Base-by-base conservation (phyloP, 2,888 invertebrate genomes). In the Carterocephalus palaemon region DNA sequence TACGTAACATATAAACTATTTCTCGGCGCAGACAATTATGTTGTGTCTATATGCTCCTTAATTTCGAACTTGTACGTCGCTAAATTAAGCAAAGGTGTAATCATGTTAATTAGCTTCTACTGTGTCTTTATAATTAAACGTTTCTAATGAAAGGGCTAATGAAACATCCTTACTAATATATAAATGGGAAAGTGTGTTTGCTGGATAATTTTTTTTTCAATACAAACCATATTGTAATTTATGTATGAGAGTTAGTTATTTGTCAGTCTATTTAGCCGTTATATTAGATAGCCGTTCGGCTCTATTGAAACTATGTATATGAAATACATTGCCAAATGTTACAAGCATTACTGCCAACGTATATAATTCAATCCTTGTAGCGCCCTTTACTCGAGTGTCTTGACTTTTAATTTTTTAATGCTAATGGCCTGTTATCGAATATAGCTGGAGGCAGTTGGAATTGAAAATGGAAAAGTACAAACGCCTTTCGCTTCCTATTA, bases 341-440 rank as follows among this genome's bases (percentile, higher is more conserved):
- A n/a, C n/a, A n/a, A n/a, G n/a, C n/a, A n/a, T n/a, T n/a, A n/a
- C n/a, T n/a, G 38, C 19, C 29, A 39, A 6, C 20, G 29, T n/a
- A 26, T 17, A 26, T 3, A 38, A 29, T 39, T 39, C 19, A 39
- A 29, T 17, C 2, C 13, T 19, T 29, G 20, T 39, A 39, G 39
- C 29, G 29, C 29, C 29, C 6, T 39, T 20, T 9, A 29, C 28
- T 29, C 6, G 29, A 39, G 38, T 28, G 38, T 20, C 19, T 39
- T 29, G 38, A 39, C 38, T 29, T 39, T 39, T 39, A 39, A 39
- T 39, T 39, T 39, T 39, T 39, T 39, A 39, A 39, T 39, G 38
- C 29, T 29, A 39, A 39, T 29, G 15, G 38, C 38, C 38, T 29
- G 38, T 39, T 39, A 39, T 39, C 38, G 38, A 39, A 28, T 39